Evolutionary conservation across 2,113 vertebrate species (phyloP).

Genomic region (Pterophyllum scalare): DNA sequence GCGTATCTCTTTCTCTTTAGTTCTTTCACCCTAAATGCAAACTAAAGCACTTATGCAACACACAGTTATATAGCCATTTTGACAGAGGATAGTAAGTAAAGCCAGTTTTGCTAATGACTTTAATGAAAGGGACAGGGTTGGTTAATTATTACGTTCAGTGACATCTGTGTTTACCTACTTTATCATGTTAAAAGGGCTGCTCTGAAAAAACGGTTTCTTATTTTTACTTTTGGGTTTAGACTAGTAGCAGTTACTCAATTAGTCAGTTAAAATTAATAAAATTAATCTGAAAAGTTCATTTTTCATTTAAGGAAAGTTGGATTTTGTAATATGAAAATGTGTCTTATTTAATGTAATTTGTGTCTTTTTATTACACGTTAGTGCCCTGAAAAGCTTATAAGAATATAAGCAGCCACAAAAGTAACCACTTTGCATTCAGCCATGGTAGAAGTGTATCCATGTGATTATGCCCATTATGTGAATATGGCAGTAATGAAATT

Average conservation of each 20-base stretch:
- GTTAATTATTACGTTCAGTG: not conserved
- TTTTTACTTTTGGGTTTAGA: not conserved
- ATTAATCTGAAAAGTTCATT: not conserved
- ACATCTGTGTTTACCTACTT: not conserved
- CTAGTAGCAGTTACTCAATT: not conserved
- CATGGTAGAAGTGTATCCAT: not conserved
- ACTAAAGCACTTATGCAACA: not conserved
- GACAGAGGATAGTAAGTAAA: not conserved
- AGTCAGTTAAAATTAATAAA: not conserved
- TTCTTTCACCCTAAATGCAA: not conserved
- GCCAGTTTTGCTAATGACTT: not conserved
- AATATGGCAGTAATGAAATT: constrained; percentile 37
- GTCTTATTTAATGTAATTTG: not conserved
- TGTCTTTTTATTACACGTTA: not conserved
- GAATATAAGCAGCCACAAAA: not conserved
- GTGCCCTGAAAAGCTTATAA: not conserved
- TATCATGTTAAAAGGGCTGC: not conserved
- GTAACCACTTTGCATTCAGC: not conserved
- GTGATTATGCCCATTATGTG: not conserved
- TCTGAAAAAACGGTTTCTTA: not conserved
- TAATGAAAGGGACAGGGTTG: not conserved
- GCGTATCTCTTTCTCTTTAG: not conserved
- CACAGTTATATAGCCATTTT: not conserved
- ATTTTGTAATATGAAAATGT: not conserved
- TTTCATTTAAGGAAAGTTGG: not conserved